Base-by-base conservation (phyloP, 53 echinoderm and acorn worm species). In the Echinarachnius parma region DNA sequence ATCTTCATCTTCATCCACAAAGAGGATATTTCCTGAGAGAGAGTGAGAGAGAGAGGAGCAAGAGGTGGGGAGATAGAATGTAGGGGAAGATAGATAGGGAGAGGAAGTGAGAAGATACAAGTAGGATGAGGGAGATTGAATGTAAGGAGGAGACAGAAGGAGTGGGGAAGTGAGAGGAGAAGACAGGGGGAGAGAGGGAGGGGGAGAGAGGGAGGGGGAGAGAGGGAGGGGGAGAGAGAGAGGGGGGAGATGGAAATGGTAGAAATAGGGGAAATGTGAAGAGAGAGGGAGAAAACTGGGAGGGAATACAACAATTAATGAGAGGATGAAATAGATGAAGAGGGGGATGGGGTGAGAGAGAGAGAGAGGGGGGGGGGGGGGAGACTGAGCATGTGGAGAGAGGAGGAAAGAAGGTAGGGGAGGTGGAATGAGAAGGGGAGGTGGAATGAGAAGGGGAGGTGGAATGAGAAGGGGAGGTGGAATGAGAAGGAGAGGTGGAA, bases 1-100 rank as follows among this genome's bases (percentile, higher is more conserved):
- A n/a, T n/a, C n/a, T n/a, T n/a, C n/a, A n/a, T n/a, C n/a, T n/a
- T n/a, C 14, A 62, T 9, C 62, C 39, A 15, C 3, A 16, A 16
- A 47, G 65, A 42, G 65, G 46, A 65, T 48, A 30, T 16, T 65
- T 45, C 7, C 35, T 19, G 62, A 16, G 18, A 33, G 23, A 42
- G 4, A 22, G 62, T 3, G 5, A 14, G 56, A 76, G 47, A 75
- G 74, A 75, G 18, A 46, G 11, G n/a, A 35, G 31, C 21, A 14
- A 29, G 10, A 9, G 60, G 30, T 42, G 55, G 34, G 25, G 50
- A 33, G 15, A 27, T 14, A 52, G 11, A 3, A 3, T 5, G 16
- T 2, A 35, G 19, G 48, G 50, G 56, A 21, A 32, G 82, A 57
- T 11, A 42, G 62, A 39, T 34, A 48, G 35, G 29, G 39, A 14